Conservation (phyloP, 2,113 vertebrate species). For the Pterophyllum scalare region DNA sequence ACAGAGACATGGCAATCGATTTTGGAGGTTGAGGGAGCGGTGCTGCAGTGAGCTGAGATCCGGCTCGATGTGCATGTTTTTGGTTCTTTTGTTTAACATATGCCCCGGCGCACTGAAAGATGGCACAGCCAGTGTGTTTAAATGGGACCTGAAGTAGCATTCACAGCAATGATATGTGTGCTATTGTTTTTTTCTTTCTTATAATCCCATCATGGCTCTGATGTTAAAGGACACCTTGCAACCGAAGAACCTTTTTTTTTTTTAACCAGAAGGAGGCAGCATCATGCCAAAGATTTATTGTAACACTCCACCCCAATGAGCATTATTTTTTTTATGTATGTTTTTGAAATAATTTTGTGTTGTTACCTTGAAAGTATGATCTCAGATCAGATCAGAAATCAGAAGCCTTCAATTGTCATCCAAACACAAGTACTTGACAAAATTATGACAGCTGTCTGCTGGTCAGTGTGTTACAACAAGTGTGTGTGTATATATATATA, state of each 20-base stretch:
- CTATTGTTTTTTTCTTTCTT: not conserved
- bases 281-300: not conserved
- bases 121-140: not conserved
- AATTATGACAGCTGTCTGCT: too few relatives aligned
- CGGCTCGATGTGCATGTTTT: not conserved
- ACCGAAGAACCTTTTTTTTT: not conserved
- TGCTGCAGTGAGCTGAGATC: not conserved
- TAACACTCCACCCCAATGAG: not conserved
- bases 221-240: not conserved
- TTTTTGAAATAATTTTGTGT: not conserved
- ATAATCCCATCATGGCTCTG: not conserved
- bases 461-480: too few relatives aligned
- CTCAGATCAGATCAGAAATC: too few relatives aligned
- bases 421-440: too few relatives aligned
- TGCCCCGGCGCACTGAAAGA: not conserved
- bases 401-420: too few relatives aligned
- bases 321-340: not conserved
- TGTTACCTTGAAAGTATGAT: not conserved
- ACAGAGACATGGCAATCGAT: not conserved
- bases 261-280: not conserved
- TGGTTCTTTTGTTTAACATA: not conserved
- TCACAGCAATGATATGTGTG: not conserved
- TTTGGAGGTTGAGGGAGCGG: too few relatives aligned
- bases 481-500: too few relatives aligned
- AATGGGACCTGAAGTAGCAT: not conserved